Evolutionary conservation across 2,113 vertebrate species (phyloP).

Genomic region (Oriolus oriolus): DNA sequence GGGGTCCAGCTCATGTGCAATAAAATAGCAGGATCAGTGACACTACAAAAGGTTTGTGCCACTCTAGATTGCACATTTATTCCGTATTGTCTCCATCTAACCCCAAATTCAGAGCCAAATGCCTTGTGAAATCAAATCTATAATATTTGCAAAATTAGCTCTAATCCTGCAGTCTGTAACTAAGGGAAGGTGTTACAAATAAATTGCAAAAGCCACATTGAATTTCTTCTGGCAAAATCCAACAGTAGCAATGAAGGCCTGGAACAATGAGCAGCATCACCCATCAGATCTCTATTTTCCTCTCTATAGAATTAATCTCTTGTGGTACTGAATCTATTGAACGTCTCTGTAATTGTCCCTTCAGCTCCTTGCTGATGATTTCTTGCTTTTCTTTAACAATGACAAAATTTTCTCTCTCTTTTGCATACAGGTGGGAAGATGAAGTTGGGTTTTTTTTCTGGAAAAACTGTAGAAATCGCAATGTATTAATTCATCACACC

Average conservation of each 20-base stretch:
- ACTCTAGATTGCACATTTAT: not conserved
- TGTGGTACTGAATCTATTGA: not conserved
- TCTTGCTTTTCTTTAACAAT: not conserved
- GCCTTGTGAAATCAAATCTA: not conserved
- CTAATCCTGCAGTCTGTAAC: not conserved
- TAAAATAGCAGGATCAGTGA: not conserved
- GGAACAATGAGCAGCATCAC: not conserved
- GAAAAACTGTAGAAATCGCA: not conserved
- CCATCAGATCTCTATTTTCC: not conserved
- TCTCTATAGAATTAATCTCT: not conserved
- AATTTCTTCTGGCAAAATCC: not conserved
- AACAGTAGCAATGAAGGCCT: not conserved
- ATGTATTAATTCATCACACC: not conserved
- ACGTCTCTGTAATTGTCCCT: not conserved
- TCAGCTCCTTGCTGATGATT: not conserved
- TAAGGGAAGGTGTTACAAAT: not conserved
- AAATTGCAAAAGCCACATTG: not conserved
- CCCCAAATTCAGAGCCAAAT: not conserved
- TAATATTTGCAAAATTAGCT: not conserved
- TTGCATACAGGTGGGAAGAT: not conserved
- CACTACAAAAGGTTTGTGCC: not conserved
- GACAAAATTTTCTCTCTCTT: not conserved
- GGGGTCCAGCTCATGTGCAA: not conserved
- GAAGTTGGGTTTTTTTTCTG: not conserved
- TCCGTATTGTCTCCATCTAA: not conserved